These are phyloP conservation scores for Erannis defoliaria DNA, from an alignment of 2,888 invertebrate species.

Conservation along the genomic window DNA sequence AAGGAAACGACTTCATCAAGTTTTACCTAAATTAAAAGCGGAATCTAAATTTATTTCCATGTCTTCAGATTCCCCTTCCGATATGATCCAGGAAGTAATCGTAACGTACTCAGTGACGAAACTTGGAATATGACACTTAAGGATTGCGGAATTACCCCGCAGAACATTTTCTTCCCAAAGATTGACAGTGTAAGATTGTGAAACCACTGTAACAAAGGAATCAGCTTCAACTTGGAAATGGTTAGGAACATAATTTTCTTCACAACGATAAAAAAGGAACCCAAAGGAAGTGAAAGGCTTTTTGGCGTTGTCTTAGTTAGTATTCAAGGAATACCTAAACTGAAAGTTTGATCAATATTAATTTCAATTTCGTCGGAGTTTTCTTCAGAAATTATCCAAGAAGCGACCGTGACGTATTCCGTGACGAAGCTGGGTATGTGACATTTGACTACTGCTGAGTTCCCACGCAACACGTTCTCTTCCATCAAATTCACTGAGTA, in stretches of 20 bases:
- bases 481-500: conserved; percentile 97
- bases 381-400: conserved; percentile 94
- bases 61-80: conserved; percentile 85
- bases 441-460: conserved; percentile 96
- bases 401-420: conserved; percentile 94
- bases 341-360: conserved; percentile 67
- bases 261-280: conserved; percentile 12
- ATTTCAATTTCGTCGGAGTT: conserved; percentile 84
- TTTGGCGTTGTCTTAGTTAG: conserved; percentile 4
- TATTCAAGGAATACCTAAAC: conserved; percentile 65
- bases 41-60: conserved; percentile 82
- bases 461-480: conserved; percentile 95
- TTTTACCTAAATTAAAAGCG: conserved; percentile 76
- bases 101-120: conserved; percentile 96
- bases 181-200: conserved; percentile 95
- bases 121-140: conserved; percentile 97
- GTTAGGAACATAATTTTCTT: background rate
- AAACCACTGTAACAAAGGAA: conserved; percentile 90
- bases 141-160: conserved; percentile 95
- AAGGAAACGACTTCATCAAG: conserved; percentile 29
- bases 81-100: conserved; percentile 94
- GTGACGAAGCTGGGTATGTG: conserved; percentile 97
- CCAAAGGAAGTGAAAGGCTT: conserved; percentile 40
- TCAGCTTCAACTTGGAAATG: background rate
- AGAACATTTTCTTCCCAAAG: conserved; percentile 97